Base-by-base conservation (phyloP, 2,888 invertebrate species). In the Ctenicera cuprea region DNA sequence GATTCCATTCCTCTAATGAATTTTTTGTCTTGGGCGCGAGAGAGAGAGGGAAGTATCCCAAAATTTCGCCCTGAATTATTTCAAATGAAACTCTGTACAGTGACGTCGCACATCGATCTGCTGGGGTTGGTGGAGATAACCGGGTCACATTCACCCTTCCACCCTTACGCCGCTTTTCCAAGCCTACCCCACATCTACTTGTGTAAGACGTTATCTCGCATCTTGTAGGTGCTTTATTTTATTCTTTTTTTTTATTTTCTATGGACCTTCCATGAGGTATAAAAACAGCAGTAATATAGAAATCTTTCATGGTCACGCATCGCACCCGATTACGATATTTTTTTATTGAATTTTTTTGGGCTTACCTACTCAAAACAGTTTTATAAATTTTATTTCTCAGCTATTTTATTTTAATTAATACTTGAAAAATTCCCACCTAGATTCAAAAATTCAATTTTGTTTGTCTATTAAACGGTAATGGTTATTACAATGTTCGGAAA, bases 31-130 rank as follows among this genome's bases (percentile, higher is more conserved):
- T 26, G 16, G 57, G 18, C 14, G 16, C 16, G 37, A 37, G n/a
- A 59, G 18, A n/a, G n/a, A 3, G 2, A 30, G 54, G 30, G 54
- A 5, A 59, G 59, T 37, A 38, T 38, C 38, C 59, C 59, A 5
- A 59, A 41, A 54, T 54, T 54, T 54, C 37, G 59, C 59, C 33
- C 22, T 26, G 52, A 66, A 66, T 66, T 66, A 68, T 48, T 68
- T 59, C 20, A 61, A 68, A 33, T 77, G 73, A 73, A 75, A 73
- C 77, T 80, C 79, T 81, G 82, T 78, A 66, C 67, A 33, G 75
- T 83, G 82, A 83, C 84, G 83, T 84, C 80, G 81, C 74, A 67
- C 81, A 85, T 85, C 85, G 85, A 85, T 85, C 81, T 79, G 77
- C 74, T 70, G 66, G 79, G 73, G 74, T 74, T 76, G 73, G 73